Evolutionary conservation across 2,113 vertebrate genomes (phyloP), one percentile per base, ranked within the genome.

Genomic region (Enhydra lutris): DNA sequence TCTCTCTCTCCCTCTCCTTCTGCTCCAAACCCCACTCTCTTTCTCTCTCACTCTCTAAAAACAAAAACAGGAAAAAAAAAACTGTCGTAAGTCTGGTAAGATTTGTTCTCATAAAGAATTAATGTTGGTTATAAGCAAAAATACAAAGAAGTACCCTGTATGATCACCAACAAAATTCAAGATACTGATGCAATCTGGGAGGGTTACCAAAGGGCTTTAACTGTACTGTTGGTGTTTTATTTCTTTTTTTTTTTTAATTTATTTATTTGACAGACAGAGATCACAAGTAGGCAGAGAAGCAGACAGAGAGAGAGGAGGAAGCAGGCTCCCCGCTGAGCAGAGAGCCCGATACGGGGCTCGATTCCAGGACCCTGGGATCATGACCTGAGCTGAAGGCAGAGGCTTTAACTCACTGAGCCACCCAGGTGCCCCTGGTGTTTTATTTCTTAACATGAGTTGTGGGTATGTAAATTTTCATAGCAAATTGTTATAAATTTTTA

Each of bases 91-190:
- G 15, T 93, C 69, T 96, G 39, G 29, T 69, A 94, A 96, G 50
- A 97, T 85, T 4, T 91, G 17, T 55, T 91, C 26, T 96, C 94
- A 74, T 61, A 85, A 88, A 95, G 20, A 97, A 88, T 31, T 86
- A 34, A 67, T 81, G 4, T 71, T 69, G 15, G 1, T 76, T 93
- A 59, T 26, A 36, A 87, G 36, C n/a, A 83, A 97, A 97, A 96
- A 81, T 80, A 95, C 4, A 89, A 50, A 92, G 61, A 97, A 96
- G 81, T 29, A 4, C 8, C 52, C 29, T 81, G 3, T 18, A 65
- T 50, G 29, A 94, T 63, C 76, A 73, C 88, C 21, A 61, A 90
- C 14, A 86, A 87, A 80, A 96, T 96, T 95, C 42, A 96, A 87
- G 47, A 82, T 86, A 71, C 42, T 73, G 26, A 12, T 92, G 9